Base-by-base conservation (phyloP, 37 sponge, comb jelly and placozoan genomes). In the Beroe ovata region DNA sequence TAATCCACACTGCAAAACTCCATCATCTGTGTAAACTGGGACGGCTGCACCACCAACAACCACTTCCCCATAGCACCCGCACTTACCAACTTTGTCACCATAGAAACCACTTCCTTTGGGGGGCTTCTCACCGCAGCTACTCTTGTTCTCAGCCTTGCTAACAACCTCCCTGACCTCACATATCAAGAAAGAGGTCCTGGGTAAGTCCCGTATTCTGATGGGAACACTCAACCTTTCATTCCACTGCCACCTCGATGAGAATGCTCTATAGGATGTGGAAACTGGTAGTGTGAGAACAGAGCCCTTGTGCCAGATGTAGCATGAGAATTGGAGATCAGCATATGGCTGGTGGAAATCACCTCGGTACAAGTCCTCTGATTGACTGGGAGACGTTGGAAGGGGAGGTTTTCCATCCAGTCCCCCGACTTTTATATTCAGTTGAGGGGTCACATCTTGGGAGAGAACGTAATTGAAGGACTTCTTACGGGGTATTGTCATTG, bases 251-350 rank as follows among this genome's bases (percentile, higher is more conserved):
- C 94, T 64, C 0, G 89, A 93, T 39, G 92, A 89, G 90, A 99
- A 99, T n/a, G 95, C 60, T 59, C 96, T 96, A 92, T 96, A 96
- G 23, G 94, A 89, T 16, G 99, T 96, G 42, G 92, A 93, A 0
- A 91, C 66, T 0, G 99, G 95, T 0, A 96, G 91, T 38, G 94
- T 92, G 29, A 98, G 77, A 0, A 92, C 84, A 30, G 91, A 88
- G 32, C 95, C 96, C 60, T 93, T 89, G 33, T 95, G 91, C 64
- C 92, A 95, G 59, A 98, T 47, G 61, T 94, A 93, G 60, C 92
- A 92, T 37, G 92, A 89, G 23, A 98, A 94, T 36, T 92, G 93
- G 38, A 98, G 91, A 61, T 98, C 96, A 34, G 99, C 93, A 62
- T 90, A 90, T n/a, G 20, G 29, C 77, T 90, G 90, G 18, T 77